Evolutionary conservation across 2,888 invertebrate species (phyloP).

Genomic region (Drosophila nr. medialis): DNA sequence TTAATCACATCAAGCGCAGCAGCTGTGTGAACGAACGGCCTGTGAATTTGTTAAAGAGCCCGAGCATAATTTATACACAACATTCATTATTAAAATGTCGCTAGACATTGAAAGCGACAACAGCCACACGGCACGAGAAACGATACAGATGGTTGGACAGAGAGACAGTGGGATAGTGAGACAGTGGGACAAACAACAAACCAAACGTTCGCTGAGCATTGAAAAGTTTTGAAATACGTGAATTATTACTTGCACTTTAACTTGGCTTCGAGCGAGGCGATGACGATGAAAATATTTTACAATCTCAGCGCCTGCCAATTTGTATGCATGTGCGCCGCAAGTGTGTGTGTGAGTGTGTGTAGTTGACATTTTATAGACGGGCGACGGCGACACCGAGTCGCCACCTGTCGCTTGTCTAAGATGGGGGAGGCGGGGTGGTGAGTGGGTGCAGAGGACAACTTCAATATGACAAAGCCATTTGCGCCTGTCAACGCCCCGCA

Average conservation of each 20-base stretch:
- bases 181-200: slow-evolving; percentile 11
- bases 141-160: slow-evolving; percentile 25
- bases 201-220: slow-evolving; percentile 54
- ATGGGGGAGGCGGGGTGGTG: slow-evolving; percentile 5
- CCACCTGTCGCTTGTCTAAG: slow-evolving; percentile 66
- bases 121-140: slow-evolving; percentile 25
- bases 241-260: slow-evolving; percentile 80
- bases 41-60: slow-evolving; percentile 55
- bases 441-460: slow-evolving; percentile 20
- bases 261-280: slow-evolving; percentile 71
- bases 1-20: slow-evolving; percentile 71
- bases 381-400: slow-evolving; percentile 68
- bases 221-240: slow-evolving; percentile 76
- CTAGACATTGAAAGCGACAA: slow-evolving; percentile 71
- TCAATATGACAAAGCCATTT: slow-evolving; percentile 72
- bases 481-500: slow-evolving; percentile 78
- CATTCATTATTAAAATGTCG: slow-evolving; percentile 75
- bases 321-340: slow-evolving; percentile 15
- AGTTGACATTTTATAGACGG: slow-evolving; percentile 61
- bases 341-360: slow-evolving; percentile 15
- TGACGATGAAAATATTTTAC: slow-evolving; percentile 72
- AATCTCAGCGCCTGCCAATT: slow-evolving; percentile 62
- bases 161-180: slow-evolving; percentile 3
- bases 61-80: slow-evolving; percentile 74
- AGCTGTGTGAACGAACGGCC: slow-evolving; percentile 53